phyloP scores from a whole-genome alignment of 2,113 vertebrate genomes.

The Maylandia zebra region DNA sequence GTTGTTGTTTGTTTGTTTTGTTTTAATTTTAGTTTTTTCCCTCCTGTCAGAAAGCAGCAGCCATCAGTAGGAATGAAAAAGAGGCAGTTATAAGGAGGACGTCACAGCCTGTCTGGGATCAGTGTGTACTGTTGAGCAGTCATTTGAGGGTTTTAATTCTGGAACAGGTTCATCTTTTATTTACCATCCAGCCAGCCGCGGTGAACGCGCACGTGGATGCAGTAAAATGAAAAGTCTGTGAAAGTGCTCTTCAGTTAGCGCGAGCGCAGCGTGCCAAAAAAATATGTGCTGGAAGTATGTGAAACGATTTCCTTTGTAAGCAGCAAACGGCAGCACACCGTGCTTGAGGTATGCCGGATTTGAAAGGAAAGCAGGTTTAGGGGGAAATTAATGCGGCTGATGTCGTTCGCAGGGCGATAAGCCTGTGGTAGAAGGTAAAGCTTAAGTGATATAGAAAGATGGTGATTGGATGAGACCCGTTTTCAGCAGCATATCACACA shows the following conservation, averaged over 20 bases:
- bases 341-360: background rate
- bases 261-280: background rate
- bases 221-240: constrained; percentile 8
- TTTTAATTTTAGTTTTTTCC: constrained; percentile 39
- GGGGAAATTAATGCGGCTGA: background rate
- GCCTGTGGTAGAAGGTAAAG: background rate
- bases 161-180: constrained; percentile 72
- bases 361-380: background rate
- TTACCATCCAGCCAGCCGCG: constrained; percentile 51
- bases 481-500: constrained; percentile 27
- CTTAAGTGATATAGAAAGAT: background rate
- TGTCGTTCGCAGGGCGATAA: background rate
- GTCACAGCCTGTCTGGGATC: constrained; percentile 52
- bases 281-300: background rate
- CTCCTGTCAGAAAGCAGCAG: constrained; percentile 30
- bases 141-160: constrained; percentile 63
- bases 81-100: constrained; percentile 26
- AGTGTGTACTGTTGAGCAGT: constrained; percentile 45
- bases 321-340: background rate
- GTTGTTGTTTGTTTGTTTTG: constrained; percentile 29
- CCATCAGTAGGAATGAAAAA: constrained; percentile 45
- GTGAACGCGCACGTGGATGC: constrained; percentile 27
- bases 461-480: constrained; percentile 5
- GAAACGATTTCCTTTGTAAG: background rate
- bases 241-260: background rate